phyloP scores from a whole-genome alignment of 1,140 invertebrate species.

The Drosophila oshimai region DNA sequence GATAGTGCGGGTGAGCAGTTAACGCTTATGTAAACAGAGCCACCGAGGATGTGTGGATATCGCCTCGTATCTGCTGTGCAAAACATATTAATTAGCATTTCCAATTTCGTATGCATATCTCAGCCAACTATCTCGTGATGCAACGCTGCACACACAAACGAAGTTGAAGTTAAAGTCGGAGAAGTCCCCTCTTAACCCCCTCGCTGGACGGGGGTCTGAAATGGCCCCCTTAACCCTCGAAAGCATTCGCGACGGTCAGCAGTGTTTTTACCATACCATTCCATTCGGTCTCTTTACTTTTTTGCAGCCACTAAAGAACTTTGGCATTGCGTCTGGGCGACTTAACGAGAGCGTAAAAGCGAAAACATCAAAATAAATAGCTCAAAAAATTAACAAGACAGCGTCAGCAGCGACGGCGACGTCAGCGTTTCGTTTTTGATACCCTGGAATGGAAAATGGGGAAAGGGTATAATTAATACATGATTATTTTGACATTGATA shows the following conservation, averaged over 20 bases:
- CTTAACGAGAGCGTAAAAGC: slow-evolving; percentile 80
- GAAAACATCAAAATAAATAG: slow-evolving; percentile 81
- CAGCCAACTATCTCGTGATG: slow-evolving; percentile 70
- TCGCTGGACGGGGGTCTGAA: not conserved
- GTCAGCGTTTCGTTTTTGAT: slow-evolving; percentile 42
- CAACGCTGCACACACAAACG: slow-evolving; percentile 67
- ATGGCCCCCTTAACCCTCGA: slow-evolving; percentile 4
- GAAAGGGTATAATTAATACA: not conserved
- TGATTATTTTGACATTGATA: not conserved
- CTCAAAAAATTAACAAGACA: slow-evolving; percentile 80
- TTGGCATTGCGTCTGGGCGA: slow-evolving; percentile 69
- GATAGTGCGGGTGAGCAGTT: slow-evolving; percentile 53
- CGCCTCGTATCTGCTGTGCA: slow-evolving; percentile 69
- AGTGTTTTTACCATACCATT: slow-evolving; percentile 37
- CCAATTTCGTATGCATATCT: slow-evolving; percentile 78
- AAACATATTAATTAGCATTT: slow-evolving; percentile 81
- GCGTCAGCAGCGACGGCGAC: slow-evolving; percentile 40
- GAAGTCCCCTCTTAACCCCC: slow-evolving; percentile 7
- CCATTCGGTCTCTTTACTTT: slow-evolving; percentile 18
- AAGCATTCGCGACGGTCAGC: slow-evolving; percentile 57
- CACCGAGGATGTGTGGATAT: slow-evolving; percentile 57
- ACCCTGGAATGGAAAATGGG: not conserved
- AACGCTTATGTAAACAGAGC: slow-evolving; percentile 74
- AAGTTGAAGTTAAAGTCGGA: no score
- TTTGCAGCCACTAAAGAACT: slow-evolving; percentile 42